A percentile compares a stretch with the other conserved stretches of the same genome.
Conservation (phyloP, 1,140 invertebrate genomes). For the Drosophila nigromelanica region DNA sequence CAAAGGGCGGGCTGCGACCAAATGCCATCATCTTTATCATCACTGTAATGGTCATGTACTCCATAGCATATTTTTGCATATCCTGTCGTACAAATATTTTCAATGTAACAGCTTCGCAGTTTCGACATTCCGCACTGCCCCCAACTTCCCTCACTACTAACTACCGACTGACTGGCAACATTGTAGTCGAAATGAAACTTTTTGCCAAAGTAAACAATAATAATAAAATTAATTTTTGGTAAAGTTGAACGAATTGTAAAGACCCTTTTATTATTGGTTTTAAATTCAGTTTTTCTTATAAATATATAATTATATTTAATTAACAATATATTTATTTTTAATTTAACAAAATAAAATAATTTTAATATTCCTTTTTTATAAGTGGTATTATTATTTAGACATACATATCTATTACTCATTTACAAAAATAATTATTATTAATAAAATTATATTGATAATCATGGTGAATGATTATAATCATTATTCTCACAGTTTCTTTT, state of each 20-base stretch:
- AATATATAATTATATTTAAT: too few relatives aligned
- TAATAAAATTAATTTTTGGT: slow-evolving; percentile 16
- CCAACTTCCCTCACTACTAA: background rate
- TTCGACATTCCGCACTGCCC: slow-evolving; percentile 23
- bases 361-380: background rate
- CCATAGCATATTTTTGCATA: slow-evolving; percentile 71
- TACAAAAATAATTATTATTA: background rate
- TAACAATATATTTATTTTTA: too few relatives aligned
- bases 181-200: slow-evolving; percentile 56
- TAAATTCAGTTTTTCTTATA: too few relatives aligned
- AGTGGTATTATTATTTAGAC: too few relatives aligned
- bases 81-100: slow-evolving; percentile 79
- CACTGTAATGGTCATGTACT: slow-evolving; percentile 38
- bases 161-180: slow-evolving; percentile 46
- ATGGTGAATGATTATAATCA: too few relatives aligned
- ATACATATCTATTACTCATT: too few relatives aligned
- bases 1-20: slow-evolving; percentile 28
- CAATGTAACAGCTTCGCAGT: slow-evolving; percentile 67
- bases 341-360: too few relatives aligned
- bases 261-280: slow-evolving; percentile 5
- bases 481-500: too few relatives aligned
- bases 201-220: slow-evolving; percentile 65
- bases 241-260: slow-evolving; percentile 3
- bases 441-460: too few relatives aligned
- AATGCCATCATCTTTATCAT: slow-evolving; percentile 45